A percentile compares a stretch with the other conserved stretches of the same genome.
Conservation (phyloP, 1,140 invertebrate species). For the Sinella curviseta region DNA sequence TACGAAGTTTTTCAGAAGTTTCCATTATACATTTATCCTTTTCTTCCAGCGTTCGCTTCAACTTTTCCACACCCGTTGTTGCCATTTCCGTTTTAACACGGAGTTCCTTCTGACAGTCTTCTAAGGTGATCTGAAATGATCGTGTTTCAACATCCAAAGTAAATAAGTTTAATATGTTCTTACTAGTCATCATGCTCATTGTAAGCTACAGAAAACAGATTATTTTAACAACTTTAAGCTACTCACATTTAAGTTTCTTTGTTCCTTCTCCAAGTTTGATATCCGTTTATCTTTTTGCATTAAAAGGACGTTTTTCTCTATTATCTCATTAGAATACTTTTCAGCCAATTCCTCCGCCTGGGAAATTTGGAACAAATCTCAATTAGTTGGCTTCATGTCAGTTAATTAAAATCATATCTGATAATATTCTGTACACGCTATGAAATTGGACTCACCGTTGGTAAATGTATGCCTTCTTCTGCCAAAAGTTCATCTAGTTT, state of each 20-base stretch:
- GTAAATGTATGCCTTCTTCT: too few relatives aligned
- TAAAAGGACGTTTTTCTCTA: neutral
- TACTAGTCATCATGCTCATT: neutral
- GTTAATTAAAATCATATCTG: too few relatives aligned
- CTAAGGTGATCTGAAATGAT: neutral
- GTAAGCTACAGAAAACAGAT: neutral
- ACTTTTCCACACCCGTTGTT: neutral
- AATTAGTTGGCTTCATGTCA: neutral
- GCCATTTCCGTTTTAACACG: neutral
- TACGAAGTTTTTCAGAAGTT: neutral
- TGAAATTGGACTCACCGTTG: neutral
- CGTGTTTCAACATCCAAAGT: too few relatives aligned
- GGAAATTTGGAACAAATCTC: neutral
- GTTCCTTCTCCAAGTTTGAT: neutral
- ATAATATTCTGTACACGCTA: too few relatives aligned
- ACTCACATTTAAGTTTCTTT: neutral
- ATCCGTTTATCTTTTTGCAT: neutral
- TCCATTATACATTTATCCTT: constrained; percentile 20
- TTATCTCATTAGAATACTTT: constrained; percentile 6
- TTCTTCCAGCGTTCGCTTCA: neutral
- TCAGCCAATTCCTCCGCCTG: constrained; percentile 2
- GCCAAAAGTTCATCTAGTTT: neutral
- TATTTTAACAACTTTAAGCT: neutral
- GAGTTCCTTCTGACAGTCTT: constrained; percentile 13
- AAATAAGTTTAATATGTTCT: neutral